Base-by-base conservation (phyloP, 2,888 invertebrate species). In the Ormyrus thymus region DNA sequence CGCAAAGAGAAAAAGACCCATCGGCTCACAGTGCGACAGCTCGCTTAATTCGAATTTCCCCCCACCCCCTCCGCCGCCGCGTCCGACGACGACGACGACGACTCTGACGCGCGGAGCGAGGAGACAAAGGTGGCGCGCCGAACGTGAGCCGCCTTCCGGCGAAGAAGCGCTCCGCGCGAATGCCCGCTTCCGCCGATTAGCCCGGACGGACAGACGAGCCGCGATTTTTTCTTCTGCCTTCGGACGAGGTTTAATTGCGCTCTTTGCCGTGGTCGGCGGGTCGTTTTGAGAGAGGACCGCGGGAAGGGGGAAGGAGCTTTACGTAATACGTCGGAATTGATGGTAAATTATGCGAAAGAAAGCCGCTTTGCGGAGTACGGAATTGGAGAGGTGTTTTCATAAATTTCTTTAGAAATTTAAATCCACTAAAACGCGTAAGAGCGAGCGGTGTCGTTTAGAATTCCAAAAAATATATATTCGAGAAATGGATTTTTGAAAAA, bases 101-200 rank as follows among this genome's bases (percentile, higher is more conserved):
- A 6, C 13, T 46, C 13, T 13, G 50, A 13, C 13, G 29, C 59
- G 61, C 59, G 53, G 53, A 53, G 71, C 71, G 43, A n/a, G 43
- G 61, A 61, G 61, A 71, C 71, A 71, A 61, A 71, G 71, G 71
- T 61, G 58, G 70, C 50, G 58, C 29, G 10, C 6, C 4, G 48
- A 8, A 43, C 48, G 58, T 58, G 56, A 58, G 10, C 15, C 59
- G 10, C 59, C 7, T 6, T 29, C 29, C 29, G 29, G 29, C 29
- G 29, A 29, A 29, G 29, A 29, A 29, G 10, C n/a, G 9, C 69
- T 11, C 29, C 46, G 45, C 56, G 46, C 13, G 6, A 56, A 46
- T 58, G 15, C 48, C 55, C 43, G 48, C 58, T 69, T 69, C 58
- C 69, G 69, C 29, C 29, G 29, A 29, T 29, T 29, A 29, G 29